Evolutionary conservation across 2,888 invertebrate species (phyloP).

Genomic region (Neuroscelio doddi): DNA sequence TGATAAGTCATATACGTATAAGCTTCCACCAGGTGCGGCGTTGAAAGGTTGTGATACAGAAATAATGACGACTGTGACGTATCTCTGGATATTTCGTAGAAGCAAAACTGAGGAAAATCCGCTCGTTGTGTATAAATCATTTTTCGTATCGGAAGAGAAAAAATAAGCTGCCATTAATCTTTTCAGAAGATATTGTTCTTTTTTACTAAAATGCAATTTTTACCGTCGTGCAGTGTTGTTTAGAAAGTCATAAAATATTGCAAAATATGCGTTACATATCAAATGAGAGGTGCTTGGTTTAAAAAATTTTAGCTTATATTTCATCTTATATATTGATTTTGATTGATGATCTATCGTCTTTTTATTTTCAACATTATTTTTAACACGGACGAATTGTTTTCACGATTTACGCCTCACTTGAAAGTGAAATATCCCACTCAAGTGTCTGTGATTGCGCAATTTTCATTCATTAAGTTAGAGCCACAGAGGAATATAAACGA

Average conservation of each 20-base stretch:
- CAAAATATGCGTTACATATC: conserved; percentile 18
- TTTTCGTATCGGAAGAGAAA: conserved; percentile 35
- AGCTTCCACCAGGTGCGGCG: too few species aligned
- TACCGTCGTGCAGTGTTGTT: conserved; percentile 30
- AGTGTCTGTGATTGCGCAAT: conserved; percentile 18
- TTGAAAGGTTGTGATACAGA: conserved; percentile 53
- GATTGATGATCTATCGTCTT: too few species aligned
- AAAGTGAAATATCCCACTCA: neutral
- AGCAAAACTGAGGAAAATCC: conserved; percentile 36
- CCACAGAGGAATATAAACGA: conserved; percentile 28
- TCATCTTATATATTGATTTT: neutral
- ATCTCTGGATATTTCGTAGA: conserved; percentile 37
- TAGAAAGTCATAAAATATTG: conserved; percentile 31
- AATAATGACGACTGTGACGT: conserved; percentile 57
- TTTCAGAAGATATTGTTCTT: conserved; percentile 38
- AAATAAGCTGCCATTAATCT: conserved; percentile 42
- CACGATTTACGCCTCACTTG: too few species aligned
- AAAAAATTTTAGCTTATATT: neutral
- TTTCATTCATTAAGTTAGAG: conserved; percentile 36
- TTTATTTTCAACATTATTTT: neutral
- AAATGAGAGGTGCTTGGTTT: neutral
- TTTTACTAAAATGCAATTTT: conserved; percentile 37
- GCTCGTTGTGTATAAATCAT: conserved; percentile 41
- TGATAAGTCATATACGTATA: conserved; percentile 38
- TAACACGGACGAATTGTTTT: too few species aligned